Conservation (phyloP, 2,113 vertebrate species). For the Motacilla tschutschensis region DNA sequence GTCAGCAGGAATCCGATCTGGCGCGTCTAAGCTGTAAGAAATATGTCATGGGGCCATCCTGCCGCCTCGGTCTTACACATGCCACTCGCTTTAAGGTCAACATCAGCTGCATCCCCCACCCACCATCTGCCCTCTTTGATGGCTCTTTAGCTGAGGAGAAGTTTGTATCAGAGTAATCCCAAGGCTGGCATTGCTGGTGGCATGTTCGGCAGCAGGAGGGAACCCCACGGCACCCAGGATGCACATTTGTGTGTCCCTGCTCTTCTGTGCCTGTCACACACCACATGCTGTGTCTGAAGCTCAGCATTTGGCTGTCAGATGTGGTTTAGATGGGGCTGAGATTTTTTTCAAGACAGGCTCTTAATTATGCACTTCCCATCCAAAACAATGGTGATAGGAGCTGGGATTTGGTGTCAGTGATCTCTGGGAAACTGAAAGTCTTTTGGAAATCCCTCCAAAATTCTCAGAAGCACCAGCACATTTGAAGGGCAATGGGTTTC, state of each 20-base stretch:
- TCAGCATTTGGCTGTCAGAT: background rate
- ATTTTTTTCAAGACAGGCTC: background rate
- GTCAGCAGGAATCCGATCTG: background rate
- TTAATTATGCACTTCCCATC: background rate
- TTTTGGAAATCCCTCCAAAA: background rate
- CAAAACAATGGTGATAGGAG: accelerated
- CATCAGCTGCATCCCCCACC: background rate
- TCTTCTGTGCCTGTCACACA: no score
- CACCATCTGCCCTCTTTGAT: background rate
- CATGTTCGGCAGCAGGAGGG: accelerated
- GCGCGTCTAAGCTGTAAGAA: background rate
- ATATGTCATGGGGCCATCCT: slow-evolving; percentile 20
- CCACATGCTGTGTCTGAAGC: accelerated
- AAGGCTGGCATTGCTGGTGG: background rate
- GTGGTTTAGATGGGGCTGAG: background rate
- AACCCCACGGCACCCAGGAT: background rate
- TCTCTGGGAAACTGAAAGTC: background rate
- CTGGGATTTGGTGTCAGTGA: background rate
- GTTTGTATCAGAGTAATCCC: background rate
- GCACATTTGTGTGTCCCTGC: background rate
- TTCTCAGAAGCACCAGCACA: background rate
- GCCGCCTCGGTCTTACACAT: background rate
- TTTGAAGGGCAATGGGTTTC: background rate
- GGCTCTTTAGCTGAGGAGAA: background rate
- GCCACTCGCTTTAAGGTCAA: background rate